Conservation (phyloP, 2,797 vertebrate genomes). For the Acestrorhynchus altus region DNA sequence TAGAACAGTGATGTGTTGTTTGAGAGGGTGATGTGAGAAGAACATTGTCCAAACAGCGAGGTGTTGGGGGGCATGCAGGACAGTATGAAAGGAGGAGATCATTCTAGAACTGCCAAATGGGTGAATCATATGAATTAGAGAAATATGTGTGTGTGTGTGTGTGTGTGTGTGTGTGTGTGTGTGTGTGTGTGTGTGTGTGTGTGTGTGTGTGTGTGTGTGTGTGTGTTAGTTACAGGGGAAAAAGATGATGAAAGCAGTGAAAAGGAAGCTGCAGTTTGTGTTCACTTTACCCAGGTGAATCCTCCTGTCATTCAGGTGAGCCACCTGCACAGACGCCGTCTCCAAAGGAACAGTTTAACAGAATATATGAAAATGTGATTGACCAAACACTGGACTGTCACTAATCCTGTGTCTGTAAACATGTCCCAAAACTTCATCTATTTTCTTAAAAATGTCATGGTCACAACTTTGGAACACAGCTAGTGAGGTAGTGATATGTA, state of each 20-base stretch:
- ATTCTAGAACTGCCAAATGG: background rate
- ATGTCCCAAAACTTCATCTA: too few relatives aligned
- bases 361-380: too few relatives aligned
- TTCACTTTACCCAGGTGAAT: slow-evolving; percentile 34
- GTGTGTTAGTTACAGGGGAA: slow-evolving; percentile 28
- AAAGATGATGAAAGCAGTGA: slow-evolving; percentile 51
- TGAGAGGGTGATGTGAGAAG: background rate
- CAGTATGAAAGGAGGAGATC: background rate
- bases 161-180: background rate
- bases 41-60: background rate
- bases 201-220: slow-evolving; percentile 2
- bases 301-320: background rate
- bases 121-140: background rate
- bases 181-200: slow-evolving; percentile 6
- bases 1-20: too few relatives aligned
- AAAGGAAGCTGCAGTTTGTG: slow-evolving; percentile 74
- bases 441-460: too few relatives aligned
- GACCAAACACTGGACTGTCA: too few relatives aligned
- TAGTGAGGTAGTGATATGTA: too few relatives aligned
- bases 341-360: too few relatives aligned
- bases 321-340: background rate
- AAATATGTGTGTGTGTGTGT: background rate
- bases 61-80: background rate
- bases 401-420: too few relatives aligned
- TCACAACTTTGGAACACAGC: too few relatives aligned